Percentiles rank a stretch among this genome's conserved stretches.
Conservation (phyloP, 2,113 vertebrate species). For the Porphyrio hochstetteri region DNA sequence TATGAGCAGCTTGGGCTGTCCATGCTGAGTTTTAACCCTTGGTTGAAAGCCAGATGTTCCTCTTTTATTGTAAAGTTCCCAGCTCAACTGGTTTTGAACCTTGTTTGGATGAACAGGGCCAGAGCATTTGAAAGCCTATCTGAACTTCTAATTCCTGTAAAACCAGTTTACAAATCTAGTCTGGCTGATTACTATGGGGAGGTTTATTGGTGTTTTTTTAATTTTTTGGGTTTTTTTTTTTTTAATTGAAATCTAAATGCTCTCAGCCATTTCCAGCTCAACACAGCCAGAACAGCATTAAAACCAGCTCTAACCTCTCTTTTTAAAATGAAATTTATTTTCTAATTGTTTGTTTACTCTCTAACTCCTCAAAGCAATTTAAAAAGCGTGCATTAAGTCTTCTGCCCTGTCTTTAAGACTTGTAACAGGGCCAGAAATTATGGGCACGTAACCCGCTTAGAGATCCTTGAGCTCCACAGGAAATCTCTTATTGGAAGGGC, state of each 20-base stretch:
- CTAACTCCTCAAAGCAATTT: neutral
- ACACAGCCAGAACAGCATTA: neutral
- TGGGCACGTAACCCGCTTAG: neutral
- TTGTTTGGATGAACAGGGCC: neutral
- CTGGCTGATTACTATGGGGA: neutral
- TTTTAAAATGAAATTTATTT: neutral
- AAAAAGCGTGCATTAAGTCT: neutral
- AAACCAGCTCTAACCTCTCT: neutral
- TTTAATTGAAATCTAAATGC: neutral
- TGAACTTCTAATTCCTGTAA: neutral
- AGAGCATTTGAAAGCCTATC: neutral
- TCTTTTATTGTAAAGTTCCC: neutral
- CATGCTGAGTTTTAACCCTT: neutral
- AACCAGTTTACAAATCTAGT: slow-evolving; percentile 33
- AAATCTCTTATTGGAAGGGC: slow-evolving; percentile 37
- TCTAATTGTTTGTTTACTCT: neutral
- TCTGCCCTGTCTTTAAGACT: neutral
- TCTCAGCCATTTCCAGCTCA: neutral
- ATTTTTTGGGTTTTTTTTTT: neutral
- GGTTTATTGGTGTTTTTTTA: neutral
- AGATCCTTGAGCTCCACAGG: slow-evolving; percentile 31
- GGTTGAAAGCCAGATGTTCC: slow-evolving; percentile 1
- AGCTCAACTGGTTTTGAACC: slow-evolving; percentile 7
- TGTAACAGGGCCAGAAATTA: neutral
- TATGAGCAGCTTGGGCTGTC: neutral